These are phyloP conservation scores for Typhlichthys eigenmanni DNA, from an alignment of 2,797 vertebrate genomes.

Conservation along the genomic window DNA sequence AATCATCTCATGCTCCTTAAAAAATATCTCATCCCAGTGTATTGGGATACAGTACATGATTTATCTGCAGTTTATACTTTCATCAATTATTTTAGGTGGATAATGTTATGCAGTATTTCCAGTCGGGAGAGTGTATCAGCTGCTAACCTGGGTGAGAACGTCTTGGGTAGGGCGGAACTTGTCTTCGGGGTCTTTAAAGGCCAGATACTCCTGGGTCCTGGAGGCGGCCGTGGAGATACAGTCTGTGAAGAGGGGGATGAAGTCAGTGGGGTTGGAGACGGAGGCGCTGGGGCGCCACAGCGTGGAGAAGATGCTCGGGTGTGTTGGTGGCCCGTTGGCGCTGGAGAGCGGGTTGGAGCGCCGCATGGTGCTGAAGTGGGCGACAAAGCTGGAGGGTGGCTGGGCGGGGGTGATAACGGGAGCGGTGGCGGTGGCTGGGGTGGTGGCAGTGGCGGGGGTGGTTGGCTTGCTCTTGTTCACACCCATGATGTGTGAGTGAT, in stretches of 20 bases:
- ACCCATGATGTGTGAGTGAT: constrained; percentile 45
- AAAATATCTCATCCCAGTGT: too few relatives aligned
- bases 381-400: background rate
- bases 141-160: constrained; percentile 62
- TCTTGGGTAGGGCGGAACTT: constrained; percentile 62
- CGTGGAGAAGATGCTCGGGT: constrained; percentile 52
- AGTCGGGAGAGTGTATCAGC: too few relatives aligned
- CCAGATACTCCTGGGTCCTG: constrained; percentile 73
- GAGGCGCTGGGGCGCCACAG: constrained; percentile 33
- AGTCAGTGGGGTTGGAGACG: constrained; percentile 40
- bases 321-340: background rate
- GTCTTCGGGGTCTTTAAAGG: constrained; percentile 73
- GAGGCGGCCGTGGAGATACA: constrained; percentile 64
- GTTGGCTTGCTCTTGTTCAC: constrained; percentile 37
- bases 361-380: background rate
- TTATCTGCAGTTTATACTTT: too few relatives aligned
- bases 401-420: too few relatives aligned
- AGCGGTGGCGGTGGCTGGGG: too few relatives aligned
- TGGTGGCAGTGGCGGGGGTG: constrained; percentile 11
- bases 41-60: too few relatives aligned
- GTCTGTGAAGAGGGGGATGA: constrained; percentile 65
- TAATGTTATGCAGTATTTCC: too few relatives aligned
- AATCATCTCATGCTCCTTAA: too few relatives aligned
- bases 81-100: too few relatives aligned
- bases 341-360: background rate